Conservation (phyloP, 1,140 invertebrate genomes). For the Drosophila yakuba region DNA sequence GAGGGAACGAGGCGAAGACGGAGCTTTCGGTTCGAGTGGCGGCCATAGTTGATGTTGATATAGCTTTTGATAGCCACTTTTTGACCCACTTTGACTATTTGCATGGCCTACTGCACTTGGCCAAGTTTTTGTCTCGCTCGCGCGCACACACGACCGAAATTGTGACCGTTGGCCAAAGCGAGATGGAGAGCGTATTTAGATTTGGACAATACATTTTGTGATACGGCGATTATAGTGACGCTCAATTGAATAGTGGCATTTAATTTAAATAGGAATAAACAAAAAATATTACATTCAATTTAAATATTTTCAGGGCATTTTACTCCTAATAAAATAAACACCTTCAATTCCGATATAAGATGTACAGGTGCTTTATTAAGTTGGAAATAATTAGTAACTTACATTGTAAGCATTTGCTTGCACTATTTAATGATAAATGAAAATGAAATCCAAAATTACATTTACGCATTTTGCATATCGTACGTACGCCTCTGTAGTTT, state of each 20-base stretch:
- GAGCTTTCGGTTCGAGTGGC: slow-evolving; percentile 36
- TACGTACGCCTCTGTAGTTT: slow-evolving; percentile 41
- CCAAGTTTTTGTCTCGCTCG: slow-evolving; percentile 81
- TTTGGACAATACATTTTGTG: slow-evolving; percentile 8
- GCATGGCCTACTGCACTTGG: slow-evolving; percentile 84
- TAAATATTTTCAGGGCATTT: too few species aligned
- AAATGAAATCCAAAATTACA: slow-evolving; percentile 38
- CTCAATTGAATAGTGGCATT: slow-evolving; percentile 1
- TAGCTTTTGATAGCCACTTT: slow-evolving; percentile 66
- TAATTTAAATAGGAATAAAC: too few species aligned
- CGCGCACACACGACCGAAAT: slow-evolving; percentile 34
- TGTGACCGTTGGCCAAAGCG: slow-evolving; percentile 24
- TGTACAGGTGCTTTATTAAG: too few species aligned
- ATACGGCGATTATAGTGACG: slow-evolving; percentile 11
- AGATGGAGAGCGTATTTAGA: slow-evolving; percentile 14
- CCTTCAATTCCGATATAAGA: too few species aligned
- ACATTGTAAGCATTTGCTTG: too few species aligned
- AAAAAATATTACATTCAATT: too few species aligned
- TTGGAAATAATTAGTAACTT: too few species aligned
- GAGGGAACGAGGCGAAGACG: slow-evolving; percentile 27
- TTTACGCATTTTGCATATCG: slow-evolving; percentile 48
- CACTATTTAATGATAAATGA: background rate
- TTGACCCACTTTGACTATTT: slow-evolving; percentile 83
- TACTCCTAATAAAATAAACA: too few species aligned
- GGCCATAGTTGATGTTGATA: slow-evolving; percentile 54